A percentile compares a stretch with the other conserved stretches of the same genome.
phyloP scores from a whole-genome alignment of 2,888 invertebrate genomes.

The Drosophila nr. perissopoda region DNA sequence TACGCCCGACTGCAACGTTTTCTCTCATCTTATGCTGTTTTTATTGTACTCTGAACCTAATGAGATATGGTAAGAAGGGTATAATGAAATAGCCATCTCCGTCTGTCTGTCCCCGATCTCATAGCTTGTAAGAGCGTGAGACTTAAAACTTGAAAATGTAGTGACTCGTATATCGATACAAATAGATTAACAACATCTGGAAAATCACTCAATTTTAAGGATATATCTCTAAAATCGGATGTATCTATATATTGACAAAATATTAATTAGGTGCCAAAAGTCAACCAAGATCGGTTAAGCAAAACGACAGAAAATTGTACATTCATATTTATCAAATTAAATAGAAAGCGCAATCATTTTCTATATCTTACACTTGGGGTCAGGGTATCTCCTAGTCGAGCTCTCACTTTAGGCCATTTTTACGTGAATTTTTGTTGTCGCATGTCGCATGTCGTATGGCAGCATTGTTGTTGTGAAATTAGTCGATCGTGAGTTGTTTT shows the following conservation, averaged over 20 bases:
- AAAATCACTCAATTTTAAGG: neutral
- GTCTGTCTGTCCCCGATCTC: neutral
- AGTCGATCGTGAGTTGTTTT: slow-evolving; percentile 48
- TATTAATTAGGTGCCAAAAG: neutral
- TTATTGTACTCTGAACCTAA: slow-evolving; percentile 4
- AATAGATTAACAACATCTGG: neutral
- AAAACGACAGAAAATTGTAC: neutral
- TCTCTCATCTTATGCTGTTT: neutral
- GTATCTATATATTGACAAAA: neutral
- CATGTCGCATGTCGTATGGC: slow-evolving; percentile 2
- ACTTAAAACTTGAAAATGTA: neutral
- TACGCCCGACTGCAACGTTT: too few relatives aligned
- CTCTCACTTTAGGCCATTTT: neutral
- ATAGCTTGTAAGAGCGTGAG: neutral
- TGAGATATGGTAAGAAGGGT: neutral
- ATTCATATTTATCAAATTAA: neutral
- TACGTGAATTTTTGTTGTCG: neutral
- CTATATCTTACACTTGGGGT: neutral
- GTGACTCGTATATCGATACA: neutral
- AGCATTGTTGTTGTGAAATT: slow-evolving; percentile 55
- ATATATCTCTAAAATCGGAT: neutral
- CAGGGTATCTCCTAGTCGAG: neutral
- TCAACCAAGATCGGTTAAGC: neutral
- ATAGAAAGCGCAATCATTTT: neutral
- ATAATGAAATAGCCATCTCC: neutral